These are phyloP conservation scores for Aphelocoma coerulescens DNA, from an alignment of 2,113 vertebrate genomes.

Conservation along the genomic window DNA sequence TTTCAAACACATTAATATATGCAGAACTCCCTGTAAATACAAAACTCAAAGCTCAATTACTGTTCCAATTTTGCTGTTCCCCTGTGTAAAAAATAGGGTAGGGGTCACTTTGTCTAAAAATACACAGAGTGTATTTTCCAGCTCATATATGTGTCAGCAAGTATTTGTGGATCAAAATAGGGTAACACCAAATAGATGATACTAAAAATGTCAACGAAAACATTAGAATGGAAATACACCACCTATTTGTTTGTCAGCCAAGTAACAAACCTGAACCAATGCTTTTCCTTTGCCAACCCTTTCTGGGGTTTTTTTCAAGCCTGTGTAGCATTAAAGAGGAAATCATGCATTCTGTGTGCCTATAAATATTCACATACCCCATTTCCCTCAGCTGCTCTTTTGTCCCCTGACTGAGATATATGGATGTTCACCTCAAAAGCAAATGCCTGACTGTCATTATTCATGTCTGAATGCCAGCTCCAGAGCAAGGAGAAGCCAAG, in stretches of 20 bases:
- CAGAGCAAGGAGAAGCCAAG: constrained; percentile 6
- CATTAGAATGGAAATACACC: constrained; percentile 14
- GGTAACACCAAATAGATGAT: neutral
- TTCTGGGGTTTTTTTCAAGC: neutral
- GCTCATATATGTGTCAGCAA: constrained; percentile 34
- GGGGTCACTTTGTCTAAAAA: constrained; percentile 50
- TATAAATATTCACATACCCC: constrained; percentile 8
- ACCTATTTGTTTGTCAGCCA: constrained; percentile 18
- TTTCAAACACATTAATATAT: neutral
- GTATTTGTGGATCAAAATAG: constrained; percentile 37
- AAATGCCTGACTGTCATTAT: constrained; percentile 28
- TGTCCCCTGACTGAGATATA: constrained; percentile 14
- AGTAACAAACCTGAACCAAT: constrained; percentile 15
- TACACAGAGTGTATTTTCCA: constrained; percentile 19
- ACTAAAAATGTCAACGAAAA: constrained; percentile 13
- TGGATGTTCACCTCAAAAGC: constrained; percentile 45
- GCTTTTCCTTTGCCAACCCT: neutral
- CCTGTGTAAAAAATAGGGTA: neutral
- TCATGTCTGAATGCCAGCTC: constrained; percentile 23
- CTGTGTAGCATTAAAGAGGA: constrained; percentile 15
- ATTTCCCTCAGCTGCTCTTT: neutral
- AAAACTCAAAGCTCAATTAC: neutral
- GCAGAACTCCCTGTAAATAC: neutral
- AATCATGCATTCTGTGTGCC: constrained; percentile 21
- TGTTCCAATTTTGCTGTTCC: neutral